phyloP scores from a whole-genome alignment of 2,888 invertebrate species.

The Prosopocoilus inquinatus region DNA sequence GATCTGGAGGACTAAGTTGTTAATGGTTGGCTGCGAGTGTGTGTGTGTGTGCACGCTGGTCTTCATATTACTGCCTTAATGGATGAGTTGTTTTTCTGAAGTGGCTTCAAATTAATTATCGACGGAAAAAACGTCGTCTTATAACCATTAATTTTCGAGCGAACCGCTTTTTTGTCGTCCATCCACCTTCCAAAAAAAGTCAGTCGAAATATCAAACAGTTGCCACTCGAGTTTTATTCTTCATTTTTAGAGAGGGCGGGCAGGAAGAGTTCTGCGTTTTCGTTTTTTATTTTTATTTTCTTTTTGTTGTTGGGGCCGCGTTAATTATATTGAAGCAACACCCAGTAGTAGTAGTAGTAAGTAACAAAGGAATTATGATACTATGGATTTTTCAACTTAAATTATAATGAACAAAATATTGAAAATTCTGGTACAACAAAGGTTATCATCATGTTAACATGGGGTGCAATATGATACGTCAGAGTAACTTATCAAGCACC shows the following conservation, averaged over 20 bases:
- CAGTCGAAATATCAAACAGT: constrained; percentile 15
- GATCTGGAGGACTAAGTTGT: constrained; percentile 25
- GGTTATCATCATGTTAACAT: too few relatives aligned
- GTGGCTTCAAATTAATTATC: constrained; percentile 48
- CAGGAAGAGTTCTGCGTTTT: constrained; percentile 9
- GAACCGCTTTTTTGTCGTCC: constrained; percentile 19
- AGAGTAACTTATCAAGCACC: too few relatives aligned
- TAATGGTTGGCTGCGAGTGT: constrained; percentile 20
- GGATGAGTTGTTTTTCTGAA: constrained; percentile 48
- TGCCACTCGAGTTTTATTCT: constrained; percentile 12
- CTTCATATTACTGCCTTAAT: constrained; percentile 37
- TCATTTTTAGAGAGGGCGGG: constrained; percentile 1
- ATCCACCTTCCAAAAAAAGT: constrained; percentile 26
- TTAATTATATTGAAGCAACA: too few relatives aligned
- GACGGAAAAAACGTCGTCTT: constrained; percentile 25
- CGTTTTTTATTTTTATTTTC: too few relatives aligned
- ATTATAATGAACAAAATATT: too few relatives aligned
- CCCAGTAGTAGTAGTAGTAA: too few relatives aligned
- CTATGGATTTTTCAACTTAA: too few relatives aligned
- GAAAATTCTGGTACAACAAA: too few relatives aligned
- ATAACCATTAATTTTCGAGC: constrained; percentile 25
- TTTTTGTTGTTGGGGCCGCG: too few relatives aligned
- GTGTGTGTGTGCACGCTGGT: constrained; percentile 16
- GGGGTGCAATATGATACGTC: too few relatives aligned
- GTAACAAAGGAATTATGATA: too few relatives aligned